These are phyloP conservation scores for Syngnathus rostellatus DNA, from an alignment of 2,797 vertebrate genomes.

Conservation along the genomic window DNA sequence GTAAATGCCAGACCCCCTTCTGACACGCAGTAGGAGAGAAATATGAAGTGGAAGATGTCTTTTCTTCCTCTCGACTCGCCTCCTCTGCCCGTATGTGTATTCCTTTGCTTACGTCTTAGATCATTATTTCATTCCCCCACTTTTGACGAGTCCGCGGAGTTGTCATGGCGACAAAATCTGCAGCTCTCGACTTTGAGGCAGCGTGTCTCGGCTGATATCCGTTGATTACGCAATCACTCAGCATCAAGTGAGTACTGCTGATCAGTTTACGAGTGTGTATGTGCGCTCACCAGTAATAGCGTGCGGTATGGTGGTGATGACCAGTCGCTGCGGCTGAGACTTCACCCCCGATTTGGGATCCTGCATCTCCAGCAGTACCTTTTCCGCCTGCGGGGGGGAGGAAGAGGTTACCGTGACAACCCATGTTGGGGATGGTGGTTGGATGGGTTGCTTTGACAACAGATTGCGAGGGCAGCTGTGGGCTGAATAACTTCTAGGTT, in stretches of 20 bases:
- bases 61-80: not conserved
- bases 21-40: not conserved
- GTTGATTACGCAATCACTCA: conserved; percentile 21
- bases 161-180: conserved; percentile 62
- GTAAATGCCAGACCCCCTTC: not conserved
- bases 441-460: not conserved
- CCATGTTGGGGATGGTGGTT: conserved; percentile 6
- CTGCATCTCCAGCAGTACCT: conserved; percentile 90
- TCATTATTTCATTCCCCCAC: conserved; percentile 34
- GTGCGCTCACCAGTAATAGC: conserved; percentile 78
- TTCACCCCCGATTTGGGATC: conserved; percentile 79
- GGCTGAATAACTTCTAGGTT: not conserved
- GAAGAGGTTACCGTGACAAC: conserved; percentile 14
- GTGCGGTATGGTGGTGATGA: conserved; percentile 82
- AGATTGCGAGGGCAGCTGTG: not conserved
- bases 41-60: not conserved
- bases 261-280: not conserved
- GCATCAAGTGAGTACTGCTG: not conserved
- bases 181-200: conserved; percentile 44
- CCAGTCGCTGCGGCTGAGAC: conserved; percentile 81
- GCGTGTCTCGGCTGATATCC: conserved; percentile 32
- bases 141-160: conserved; percentile 44
- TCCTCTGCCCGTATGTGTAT: not conserved
- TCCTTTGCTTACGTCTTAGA: conserved; percentile 20
- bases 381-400: conserved; percentile 72